phyloP scores from a whole-genome alignment of 2,113 vertebrate genomes.

The Pyxicephalus adspersus region DNA sequence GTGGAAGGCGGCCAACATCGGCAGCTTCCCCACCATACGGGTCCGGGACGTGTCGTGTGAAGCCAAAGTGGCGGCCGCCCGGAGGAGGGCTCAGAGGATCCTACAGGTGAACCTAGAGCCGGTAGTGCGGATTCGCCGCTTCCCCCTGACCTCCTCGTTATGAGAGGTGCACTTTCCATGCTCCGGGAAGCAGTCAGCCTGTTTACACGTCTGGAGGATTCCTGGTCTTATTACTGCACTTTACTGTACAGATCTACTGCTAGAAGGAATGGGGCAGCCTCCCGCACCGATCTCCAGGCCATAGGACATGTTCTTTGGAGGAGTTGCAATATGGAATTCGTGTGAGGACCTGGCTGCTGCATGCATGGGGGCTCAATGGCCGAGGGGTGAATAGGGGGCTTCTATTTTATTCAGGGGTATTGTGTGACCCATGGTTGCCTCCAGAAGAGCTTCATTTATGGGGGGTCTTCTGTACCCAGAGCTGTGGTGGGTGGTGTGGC shows the following conservation, averaged over 20 bases:
- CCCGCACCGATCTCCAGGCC: no score
- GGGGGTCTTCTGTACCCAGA: no score
- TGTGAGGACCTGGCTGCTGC: neutral
- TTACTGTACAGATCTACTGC: constrained; percentile 43
- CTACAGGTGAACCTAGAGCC: constrained; percentile 74
- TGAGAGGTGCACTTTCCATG: constrained; percentile 57
- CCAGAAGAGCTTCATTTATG: no score
- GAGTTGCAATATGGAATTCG: constrained; percentile 31
- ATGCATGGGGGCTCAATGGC: neutral
- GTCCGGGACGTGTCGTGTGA: constrained; percentile 72
- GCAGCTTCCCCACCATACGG: constrained; percentile 71
- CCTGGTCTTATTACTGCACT: constrained; percentile 32
- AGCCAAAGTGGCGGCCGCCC: constrained; percentile 69
- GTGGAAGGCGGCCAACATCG: constrained; percentile 72
- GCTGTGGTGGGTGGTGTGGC: no score
- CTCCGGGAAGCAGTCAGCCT: neutral
- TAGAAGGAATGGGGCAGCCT: neutral
- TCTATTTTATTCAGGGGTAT: no score
- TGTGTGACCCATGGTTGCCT: no score
- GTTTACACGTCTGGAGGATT: constrained; percentile 40
- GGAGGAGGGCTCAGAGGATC: constrained; percentile 67
- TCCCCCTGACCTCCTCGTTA: constrained; percentile 63
- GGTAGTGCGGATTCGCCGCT: constrained; percentile 72
- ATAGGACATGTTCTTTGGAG: neutral
- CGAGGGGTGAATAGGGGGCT: neutral